A percentile compares a stretch with the other conserved stretches of the same genome.
Conservation (phyloP, 2,113 vertebrate genomes). For the Lampris incognitus region DNA sequence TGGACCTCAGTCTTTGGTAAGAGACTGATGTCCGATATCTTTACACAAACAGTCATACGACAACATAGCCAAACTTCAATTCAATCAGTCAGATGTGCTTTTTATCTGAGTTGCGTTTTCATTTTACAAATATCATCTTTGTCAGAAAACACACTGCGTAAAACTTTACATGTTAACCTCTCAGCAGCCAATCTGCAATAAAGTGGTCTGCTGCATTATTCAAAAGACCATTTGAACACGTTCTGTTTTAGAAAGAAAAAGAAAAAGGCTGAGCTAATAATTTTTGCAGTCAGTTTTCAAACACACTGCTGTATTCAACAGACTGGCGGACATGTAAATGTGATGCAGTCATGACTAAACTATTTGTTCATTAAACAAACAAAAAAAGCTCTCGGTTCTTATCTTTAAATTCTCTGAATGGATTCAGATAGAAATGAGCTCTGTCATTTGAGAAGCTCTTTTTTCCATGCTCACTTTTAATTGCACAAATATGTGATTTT, state of each 20-base stretch:
- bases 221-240: conserved; percentile 38
- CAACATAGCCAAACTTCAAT: conserved; percentile 18
- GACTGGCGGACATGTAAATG: conserved; percentile 1
- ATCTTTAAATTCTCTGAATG: neutral
- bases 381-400: neutral
- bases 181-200: conserved; percentile 56
- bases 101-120: conserved; percentile 26
- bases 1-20: neutral
- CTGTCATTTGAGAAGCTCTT: no score
- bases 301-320: conserved; percentile 4
- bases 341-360: neutral
- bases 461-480: neutral
- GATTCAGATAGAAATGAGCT: neutral
- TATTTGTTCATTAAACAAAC: neutral
- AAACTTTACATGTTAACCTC: conserved; percentile 45
- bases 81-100: conserved; percentile 10
- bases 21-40: neutral
- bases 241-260: conserved; percentile 52
- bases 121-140: conserved; percentile 32
- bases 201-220: conserved; percentile 65
- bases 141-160: conserved; percentile 10
- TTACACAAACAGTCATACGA: neutral
- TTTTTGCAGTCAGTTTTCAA: conserved; percentile 51
- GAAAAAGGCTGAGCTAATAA: conserved; percentile 41
- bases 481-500: neutral